Evolutionary conservation across 2,888 invertebrate species (phyloP), one percentile per base, ranked within the genome.

Genomic region (Ramazzottius varieornatus): DNA sequence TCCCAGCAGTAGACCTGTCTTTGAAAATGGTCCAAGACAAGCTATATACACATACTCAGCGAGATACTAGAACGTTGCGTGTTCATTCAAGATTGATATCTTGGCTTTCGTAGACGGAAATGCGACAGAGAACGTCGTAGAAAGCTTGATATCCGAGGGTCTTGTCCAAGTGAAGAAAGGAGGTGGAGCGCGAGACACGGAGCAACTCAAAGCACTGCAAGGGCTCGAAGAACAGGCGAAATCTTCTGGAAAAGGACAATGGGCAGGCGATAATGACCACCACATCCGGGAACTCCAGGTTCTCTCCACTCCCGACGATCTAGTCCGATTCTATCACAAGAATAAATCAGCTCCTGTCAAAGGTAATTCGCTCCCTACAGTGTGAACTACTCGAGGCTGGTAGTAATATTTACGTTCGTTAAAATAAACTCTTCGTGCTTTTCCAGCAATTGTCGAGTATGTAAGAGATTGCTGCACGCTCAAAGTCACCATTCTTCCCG

Each of bases 391-490:
- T n/a, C n/a, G n/a, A n/a, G n/a, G n/a, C n/a, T n/a, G n/a, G n/a
- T n/a, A n/a, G n/a, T n/a, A n/a, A n/a, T n/a, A n/a, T n/a, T n/a
- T n/a, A n/a, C n/a, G n/a, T n/a, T n/a, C n/a, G n/a, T n/a, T n/a
- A n/a, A n/a, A n/a, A n/a, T n/a, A n/a, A n/a, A n/a, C n/a, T n/a
- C n/a, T n/a, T n/a, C n/a, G n/a, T n/a, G n/a, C 65, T n/a, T 29
- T 68, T 33, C 40, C 85, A 76, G 93, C 94, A 63, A 83, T 98
- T 66, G 86, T 98, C 71, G 98, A 99, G 75, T 91, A 93, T 79
- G 94, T 98, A 0, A 83, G 93, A 66, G 96, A 98, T 78, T 96
- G 96, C 0, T 92, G 92, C 34, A 96, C 96, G 1, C 84, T 94
- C 20, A 82, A 94, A 69, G 86, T 88, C 1, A 87, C 93, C 72